Percentiles rank a stretch among this genome's conserved stretches.
phyloP scores from a whole-genome alignment of 2,113 vertebrate species.

The Chiloscyllium plagiosum region DNA sequence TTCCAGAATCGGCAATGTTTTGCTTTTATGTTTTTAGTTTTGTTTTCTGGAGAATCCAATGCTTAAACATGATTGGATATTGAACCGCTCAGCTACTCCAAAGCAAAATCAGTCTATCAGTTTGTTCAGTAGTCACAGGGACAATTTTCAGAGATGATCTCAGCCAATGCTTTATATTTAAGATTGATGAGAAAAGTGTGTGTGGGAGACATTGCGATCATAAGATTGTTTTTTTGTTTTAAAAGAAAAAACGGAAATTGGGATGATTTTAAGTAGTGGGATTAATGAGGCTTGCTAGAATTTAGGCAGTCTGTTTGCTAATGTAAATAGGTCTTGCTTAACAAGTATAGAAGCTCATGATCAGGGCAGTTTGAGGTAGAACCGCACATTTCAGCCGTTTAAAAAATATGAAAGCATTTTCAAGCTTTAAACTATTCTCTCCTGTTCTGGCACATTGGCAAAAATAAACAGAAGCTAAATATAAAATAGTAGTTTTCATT shows the following conservation, averaged over 20 bases:
- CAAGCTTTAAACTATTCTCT: background rate
- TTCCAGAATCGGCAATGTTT: background rate
- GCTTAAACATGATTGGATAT: background rate
- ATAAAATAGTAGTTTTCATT: background rate
- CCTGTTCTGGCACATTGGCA: background rate
- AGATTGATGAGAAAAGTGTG: conserved; percentile 44
- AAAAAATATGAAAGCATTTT: background rate
- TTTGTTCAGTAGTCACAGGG: conserved; percentile 47
- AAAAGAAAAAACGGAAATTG: conserved; percentile 42
- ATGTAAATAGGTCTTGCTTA: conserved; percentile 45
- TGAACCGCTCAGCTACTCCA: background rate
- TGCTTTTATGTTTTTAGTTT: background rate
- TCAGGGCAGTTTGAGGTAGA: background rate
- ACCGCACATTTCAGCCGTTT: background rate
- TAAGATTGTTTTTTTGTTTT: conserved; percentile 50
- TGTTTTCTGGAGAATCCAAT: background rate
- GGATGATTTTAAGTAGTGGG: conserved; percentile 53
- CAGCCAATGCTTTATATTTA: conserved; percentile 42
- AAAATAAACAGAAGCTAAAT: background rate
- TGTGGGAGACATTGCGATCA: conserved; percentile 46
- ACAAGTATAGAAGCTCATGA: background rate
- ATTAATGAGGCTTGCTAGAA: conserved; percentile 58
- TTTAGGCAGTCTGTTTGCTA: conserved; percentile 56
- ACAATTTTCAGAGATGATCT: conserved; percentile 47
- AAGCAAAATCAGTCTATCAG: conserved; percentile 42